Evolutionary conservation across 2,888 invertebrate species (phyloP).

Genomic region (Ptychoptera albimana): DNA sequence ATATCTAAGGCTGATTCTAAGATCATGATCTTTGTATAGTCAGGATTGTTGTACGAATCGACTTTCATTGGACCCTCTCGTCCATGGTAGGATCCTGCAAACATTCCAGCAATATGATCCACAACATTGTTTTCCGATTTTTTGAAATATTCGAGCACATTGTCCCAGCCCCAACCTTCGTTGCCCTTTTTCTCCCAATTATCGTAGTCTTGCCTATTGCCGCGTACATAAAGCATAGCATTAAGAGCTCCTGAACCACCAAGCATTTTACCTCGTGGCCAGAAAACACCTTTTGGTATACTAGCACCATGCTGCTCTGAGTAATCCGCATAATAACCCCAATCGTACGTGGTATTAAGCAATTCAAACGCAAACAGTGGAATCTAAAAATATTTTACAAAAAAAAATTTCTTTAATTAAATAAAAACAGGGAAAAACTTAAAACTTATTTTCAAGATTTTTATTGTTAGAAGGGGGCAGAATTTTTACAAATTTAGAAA

Average conservation of each 20-base stretch:
- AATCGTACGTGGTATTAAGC: conserved; percentile 17
- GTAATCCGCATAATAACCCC: conserved; percentile 18
- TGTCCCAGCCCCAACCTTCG: conserved; percentile 37
- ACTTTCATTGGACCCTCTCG: conserved; percentile 35
- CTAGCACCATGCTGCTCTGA: conserved; percentile 18
- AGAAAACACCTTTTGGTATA: conserved; percentile 22
- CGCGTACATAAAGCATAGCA: conserved; percentile 43
- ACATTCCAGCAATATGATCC: conserved; percentile 8
- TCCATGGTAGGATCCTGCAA: conserved; percentile 22
- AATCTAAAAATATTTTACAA: conserved; percentile 13
- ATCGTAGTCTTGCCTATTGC: conserved; percentile 36
- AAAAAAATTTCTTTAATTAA: background rate
- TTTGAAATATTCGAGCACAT: conserved; percentile 31
- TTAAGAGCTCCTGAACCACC: conserved; percentile 45
- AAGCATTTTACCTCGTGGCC: conserved; percentile 48
- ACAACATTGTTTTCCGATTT: conserved; percentile 34
- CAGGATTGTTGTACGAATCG: conserved; percentile 17
- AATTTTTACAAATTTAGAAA: too few species aligned
- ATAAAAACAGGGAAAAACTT: too few species aligned
- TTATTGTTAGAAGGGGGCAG: too few species aligned
- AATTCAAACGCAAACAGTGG: conserved; percentile 15
- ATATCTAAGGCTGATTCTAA: conserved; percentile 30
- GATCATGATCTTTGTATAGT: conserved; percentile 20
- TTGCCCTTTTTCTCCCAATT: conserved; percentile 38
- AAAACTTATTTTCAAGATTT: too few species aligned